A percentile compares a stretch with the other conserved stretches of the same genome.
Conservation (phyloP, 2,113 vertebrate genomes). For the Nannobrachium achirus region DNA sequence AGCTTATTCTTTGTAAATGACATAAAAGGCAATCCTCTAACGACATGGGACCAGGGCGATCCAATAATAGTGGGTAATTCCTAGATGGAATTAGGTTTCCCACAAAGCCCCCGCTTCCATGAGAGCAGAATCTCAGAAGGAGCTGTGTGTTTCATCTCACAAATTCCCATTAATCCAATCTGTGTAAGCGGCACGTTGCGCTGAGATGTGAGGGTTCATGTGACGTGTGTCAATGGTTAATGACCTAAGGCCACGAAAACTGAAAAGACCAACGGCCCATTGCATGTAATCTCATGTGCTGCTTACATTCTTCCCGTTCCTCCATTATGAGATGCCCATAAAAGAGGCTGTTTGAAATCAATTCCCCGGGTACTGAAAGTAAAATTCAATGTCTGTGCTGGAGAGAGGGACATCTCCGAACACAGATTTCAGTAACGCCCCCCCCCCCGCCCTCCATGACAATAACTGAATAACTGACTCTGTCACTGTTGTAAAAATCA, state of each 20-base stretch:
- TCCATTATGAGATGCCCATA: constrained; percentile 35
- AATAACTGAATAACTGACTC: constrained; percentile 32
- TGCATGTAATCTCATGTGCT: constrained; percentile 19
- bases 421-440: constrained; percentile 32
- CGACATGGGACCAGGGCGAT: constrained; percentile 4
- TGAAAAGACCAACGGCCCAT: constrained; percentile 41
- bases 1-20: constrained; percentile 16
- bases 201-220: constrained; percentile 20
- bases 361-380: constrained; percentile 3
- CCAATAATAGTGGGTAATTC: constrained; percentile 15
- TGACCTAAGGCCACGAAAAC: constrained; percentile 41
- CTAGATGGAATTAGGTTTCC: not conserved
- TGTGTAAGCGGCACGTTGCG: constrained; percentile 12
- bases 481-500: too few relatives aligned
- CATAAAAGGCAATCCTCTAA: constrained; percentile 24
- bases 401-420: constrained; percentile 16
- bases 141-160: constrained; percentile 20
- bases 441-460: constrained; percentile 22
- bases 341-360: constrained; percentile 39
- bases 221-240: constrained; percentile 39
- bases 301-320: constrained; percentile 29
- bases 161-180: constrained; percentile 27
- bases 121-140: constrained; percentile 12
- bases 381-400: not conserved
- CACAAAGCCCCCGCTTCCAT: not conserved